Conservation (phyloP, 2,113 vertebrate genomes). For the Neolamprologus tretocephalus region DNA sequence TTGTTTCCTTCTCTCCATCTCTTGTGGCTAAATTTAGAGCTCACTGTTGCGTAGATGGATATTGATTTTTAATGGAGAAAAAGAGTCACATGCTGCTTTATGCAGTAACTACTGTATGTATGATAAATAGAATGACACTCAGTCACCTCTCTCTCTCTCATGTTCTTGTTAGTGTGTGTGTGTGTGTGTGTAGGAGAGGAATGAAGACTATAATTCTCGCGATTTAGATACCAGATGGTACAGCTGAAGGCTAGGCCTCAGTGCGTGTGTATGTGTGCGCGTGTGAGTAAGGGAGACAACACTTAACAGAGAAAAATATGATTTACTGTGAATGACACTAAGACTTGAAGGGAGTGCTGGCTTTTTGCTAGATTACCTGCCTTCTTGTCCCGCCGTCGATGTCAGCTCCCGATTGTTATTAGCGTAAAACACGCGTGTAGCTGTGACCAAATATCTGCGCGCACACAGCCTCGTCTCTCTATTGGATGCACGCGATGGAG, state of each 20-base stretch:
- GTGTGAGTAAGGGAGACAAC: constrained; percentile 4
- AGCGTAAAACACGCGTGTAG: constrained; percentile 9
- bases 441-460: neutral
- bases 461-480: neutral
- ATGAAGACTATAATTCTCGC: constrained; percentile 56
- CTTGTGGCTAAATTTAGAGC: constrained; percentile 86
- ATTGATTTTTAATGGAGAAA: constrained; percentile 69
- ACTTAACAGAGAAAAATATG: constrained; percentile 43
- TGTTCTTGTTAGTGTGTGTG: constrained; percentile 18
- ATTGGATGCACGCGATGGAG: neutral
- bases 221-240: constrained; percentile 75
- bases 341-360: constrained; percentile 26
- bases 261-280: neutral
- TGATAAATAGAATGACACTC: constrained; percentile 56
- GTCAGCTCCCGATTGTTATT: constrained; percentile 10
- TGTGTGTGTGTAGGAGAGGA: constrained; percentile 41
- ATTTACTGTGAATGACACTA: constrained; percentile 51
- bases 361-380: neutral
- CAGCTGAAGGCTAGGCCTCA: constrained; percentile 57
- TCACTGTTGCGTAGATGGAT: constrained; percentile 86
- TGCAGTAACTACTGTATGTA: constrained; percentile 62
- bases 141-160: constrained; percentile 38
- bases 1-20: constrained; percentile 45
- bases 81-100: constrained; percentile 59
- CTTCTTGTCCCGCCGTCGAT: constrained; percentile 2